A percentile compares a stretch with the other conserved stretches of the same genome.
Evolutionary conservation across 2,797 vertebrate genomes (phyloP).

Genomic region (Babyrousa celebensis): DNA sequence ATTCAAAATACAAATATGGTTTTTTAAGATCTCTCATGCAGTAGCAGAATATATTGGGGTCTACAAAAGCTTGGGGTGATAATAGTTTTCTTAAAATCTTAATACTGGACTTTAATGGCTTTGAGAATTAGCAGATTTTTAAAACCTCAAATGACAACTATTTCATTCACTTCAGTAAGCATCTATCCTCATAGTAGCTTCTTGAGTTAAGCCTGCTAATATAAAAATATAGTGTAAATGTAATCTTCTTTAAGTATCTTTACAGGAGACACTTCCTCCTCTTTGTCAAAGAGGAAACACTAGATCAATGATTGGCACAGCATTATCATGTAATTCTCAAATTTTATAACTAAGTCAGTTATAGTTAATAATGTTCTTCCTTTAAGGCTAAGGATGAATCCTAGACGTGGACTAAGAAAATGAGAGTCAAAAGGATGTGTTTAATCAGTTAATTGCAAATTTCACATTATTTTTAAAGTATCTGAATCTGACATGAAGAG

Average conservation of each 20-base stretch:
- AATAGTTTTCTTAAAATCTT: constrained; percentile 14
- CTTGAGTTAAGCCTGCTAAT: neutral
- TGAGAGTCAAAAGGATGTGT: neutral
- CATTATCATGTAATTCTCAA: neutral
- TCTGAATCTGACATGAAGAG: neutral
- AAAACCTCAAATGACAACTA: neutral
- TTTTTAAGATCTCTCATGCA: neutral
- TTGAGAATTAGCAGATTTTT: neutral
- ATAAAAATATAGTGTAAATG: neutral
- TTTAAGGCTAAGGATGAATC: neutral
- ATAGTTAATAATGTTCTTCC: neutral
- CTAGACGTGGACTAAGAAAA: neutral
- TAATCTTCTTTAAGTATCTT: neutral
- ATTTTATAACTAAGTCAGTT: neutral
- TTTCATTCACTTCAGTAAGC: constrained; percentile 5
- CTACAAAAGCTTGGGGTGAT: neutral
- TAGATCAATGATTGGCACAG: neutral
- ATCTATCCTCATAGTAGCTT: neutral
- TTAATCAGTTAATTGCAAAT: neutral
- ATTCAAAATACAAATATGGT: neutral
- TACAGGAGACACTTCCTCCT: neutral
- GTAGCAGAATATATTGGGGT: neutral
- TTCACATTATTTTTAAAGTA: neutral
- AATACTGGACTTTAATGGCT: neutral
- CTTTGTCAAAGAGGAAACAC: neutral